phyloP scores from a whole-genome alignment of 1,140 invertebrate species.

The Charaxes varanes region DNA sequence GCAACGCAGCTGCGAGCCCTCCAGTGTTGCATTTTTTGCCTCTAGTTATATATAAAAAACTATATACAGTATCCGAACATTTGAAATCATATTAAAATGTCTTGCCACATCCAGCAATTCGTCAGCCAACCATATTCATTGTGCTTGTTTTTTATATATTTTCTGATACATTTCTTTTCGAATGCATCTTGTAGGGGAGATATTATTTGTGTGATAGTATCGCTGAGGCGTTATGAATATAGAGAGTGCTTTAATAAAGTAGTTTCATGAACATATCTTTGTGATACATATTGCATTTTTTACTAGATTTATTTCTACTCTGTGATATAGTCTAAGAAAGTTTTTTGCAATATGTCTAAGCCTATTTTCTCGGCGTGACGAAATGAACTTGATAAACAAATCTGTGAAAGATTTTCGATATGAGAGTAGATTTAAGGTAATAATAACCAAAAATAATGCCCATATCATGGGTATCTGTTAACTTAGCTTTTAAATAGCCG shows the following conservation, averaged over 20 bases:
- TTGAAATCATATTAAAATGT: too few relatives aligned
- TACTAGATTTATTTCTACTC: slow-evolving; percentile 14
- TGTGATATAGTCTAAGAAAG: slow-evolving; percentile 3
- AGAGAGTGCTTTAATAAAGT: slow-evolving; percentile 69
- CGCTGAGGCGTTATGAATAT: slow-evolving; percentile 69
- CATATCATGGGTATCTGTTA: too few relatives aligned
- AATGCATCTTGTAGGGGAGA: slow-evolving; percentile 69
- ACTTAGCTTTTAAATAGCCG: too few relatives aligned
- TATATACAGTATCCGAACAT: too few relatives aligned
- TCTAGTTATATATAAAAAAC: too few relatives aligned
- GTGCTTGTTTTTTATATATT: slow-evolving; percentile 66
- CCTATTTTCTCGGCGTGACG: neutral
- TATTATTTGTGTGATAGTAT: slow-evolving; percentile 68
- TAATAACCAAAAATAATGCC: too few relatives aligned
- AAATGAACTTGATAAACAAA: too few relatives aligned
- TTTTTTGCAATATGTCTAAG: neutral
- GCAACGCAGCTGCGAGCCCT: too few relatives aligned
- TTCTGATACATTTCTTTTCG: slow-evolving; percentile 72
- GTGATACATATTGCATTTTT: slow-evolving; percentile 26
- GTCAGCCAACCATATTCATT: slow-evolving; percentile 30
- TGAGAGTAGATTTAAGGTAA: too few relatives aligned
- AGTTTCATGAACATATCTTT: slow-evolving; percentile 29
- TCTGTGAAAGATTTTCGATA: too few relatives aligned
- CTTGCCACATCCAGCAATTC: slow-evolving; percentile 30
- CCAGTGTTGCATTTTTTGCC: too few relatives aligned